Evolutionary conservation across 2,888 invertebrate genomes (phyloP).

Genomic region (Ectemnius lituratus): DNA sequence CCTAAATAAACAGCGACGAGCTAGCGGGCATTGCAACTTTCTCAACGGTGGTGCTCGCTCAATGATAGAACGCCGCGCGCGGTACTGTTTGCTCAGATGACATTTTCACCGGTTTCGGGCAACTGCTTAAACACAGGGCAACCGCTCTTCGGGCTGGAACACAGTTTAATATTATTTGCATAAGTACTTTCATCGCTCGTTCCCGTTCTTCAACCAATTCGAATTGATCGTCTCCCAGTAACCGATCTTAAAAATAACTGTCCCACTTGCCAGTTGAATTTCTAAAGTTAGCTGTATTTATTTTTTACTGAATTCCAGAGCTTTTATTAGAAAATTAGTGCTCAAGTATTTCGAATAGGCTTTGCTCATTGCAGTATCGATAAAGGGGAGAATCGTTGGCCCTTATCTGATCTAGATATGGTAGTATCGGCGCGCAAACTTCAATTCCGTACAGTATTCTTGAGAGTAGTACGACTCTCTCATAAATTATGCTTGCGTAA

Average conservation of each 20-base stretch:
- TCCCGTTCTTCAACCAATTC: constrained; percentile 9
- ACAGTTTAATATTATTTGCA: constrained; percentile 30
- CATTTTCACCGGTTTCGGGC: constrained; percentile 65
- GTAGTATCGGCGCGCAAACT: neutral
- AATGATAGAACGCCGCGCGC: constrained; percentile 18
- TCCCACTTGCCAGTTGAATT: too few species aligned
- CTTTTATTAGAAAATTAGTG: too few species aligned
- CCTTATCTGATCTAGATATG: too few species aligned
- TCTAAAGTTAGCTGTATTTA: too few species aligned
- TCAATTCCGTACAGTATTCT: neutral
- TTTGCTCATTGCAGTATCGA: too few species aligned
- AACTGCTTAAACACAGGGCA: constrained; percentile 68
- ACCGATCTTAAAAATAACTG: too few species aligned
- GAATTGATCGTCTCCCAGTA: too few species aligned
- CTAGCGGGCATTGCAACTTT: constrained; percentile 26
- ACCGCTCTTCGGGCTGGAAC: constrained; percentile 17
- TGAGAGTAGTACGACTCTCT: constrained; percentile 11
- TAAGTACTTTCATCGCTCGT: constrained; percentile 19
- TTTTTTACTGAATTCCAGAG: too few species aligned
- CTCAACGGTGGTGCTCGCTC: constrained; percentile 12
- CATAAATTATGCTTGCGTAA: constrained; percentile 19
- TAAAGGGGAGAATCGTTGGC: too few species aligned
- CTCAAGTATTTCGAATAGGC: too few species aligned
- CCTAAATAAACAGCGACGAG: constrained; percentile 49
- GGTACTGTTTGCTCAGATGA: constrained; percentile 68